A percentile compares a stretch with the other conserved stretches of the same genome.
phyloP scores from a whole-genome alignment of 1,140 invertebrate species.

The Reticulitermes speratus region DNA sequence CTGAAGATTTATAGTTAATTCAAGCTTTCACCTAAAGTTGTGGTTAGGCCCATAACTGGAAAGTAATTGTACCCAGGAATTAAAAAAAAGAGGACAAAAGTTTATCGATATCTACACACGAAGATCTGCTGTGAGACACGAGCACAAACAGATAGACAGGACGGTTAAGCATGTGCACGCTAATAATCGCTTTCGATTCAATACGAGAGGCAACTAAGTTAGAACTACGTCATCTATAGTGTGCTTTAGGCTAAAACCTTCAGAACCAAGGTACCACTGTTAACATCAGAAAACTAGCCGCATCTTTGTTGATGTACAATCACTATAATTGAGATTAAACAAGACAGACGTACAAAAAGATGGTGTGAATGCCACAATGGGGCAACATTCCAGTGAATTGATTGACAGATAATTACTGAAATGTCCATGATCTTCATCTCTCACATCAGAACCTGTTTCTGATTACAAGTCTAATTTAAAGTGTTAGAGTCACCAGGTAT shows the following conservation, averaged over 20 bases:
- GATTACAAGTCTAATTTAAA: background rate
- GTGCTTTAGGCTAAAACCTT: background rate
- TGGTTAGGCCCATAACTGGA: too few species aligned
- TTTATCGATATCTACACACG: too few species aligned
- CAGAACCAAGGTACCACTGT: background rate
- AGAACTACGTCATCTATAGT: background rate
- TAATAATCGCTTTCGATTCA: background rate
- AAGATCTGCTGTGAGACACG: too few species aligned
- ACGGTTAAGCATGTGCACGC: background rate
- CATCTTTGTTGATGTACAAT: background rate
- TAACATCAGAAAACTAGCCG: background rate
- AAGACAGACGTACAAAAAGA: background rate
- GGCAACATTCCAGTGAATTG: background rate
- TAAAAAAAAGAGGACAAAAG: too few species aligned
- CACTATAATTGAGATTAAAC: constrained; percentile 10
- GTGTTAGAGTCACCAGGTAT: background rate
- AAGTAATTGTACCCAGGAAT: too few species aligned
- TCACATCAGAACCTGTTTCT: background rate
- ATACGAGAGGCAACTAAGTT: background rate
- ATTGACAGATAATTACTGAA: constrained; percentile 13
- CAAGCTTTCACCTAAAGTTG: too few species aligned
- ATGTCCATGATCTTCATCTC: constrained; percentile 12
- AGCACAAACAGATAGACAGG: background rate
- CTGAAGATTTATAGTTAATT: too few species aligned
- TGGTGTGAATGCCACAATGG: background rate